Evolutionary conservation across 2,888 invertebrate genomes (phyloP).

Genomic region (Drosophila bunnanda): DNA sequence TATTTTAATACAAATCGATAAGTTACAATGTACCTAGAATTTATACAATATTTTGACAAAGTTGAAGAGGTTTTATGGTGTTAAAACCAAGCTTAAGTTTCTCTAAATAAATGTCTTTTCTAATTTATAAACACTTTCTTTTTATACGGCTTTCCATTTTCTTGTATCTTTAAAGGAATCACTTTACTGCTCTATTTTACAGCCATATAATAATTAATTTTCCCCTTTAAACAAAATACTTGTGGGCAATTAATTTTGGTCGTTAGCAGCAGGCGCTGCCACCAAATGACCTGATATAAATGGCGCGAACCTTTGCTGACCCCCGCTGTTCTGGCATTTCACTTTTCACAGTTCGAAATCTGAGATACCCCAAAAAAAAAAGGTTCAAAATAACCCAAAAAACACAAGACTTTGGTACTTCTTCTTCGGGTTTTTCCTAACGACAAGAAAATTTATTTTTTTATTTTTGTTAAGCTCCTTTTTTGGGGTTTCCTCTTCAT

Average conservation of each 20-base stretch:
- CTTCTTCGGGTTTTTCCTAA: constrained; percentile 23
- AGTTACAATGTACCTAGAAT: not conserved
- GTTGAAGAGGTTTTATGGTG: too few relatives aligned
- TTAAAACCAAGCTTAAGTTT: too few relatives aligned
- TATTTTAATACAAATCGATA: not conserved
- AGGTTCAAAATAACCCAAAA: constrained; percentile 26
- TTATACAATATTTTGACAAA: not conserved
- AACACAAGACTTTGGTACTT: constrained; percentile 4
- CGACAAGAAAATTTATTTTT: constrained; percentile 34
- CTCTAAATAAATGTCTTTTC: too few relatives aligned
- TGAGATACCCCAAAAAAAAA: constrained; percentile 13
- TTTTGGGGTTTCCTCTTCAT: constrained; percentile 28
- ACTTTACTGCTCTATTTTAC: not conserved
- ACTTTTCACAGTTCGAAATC: constrained; percentile 17
- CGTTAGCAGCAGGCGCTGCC: constrained; percentile 20
- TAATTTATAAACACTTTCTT: not conserved
- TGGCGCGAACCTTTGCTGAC: constrained; percentile 16
- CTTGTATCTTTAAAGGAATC: not conserved
- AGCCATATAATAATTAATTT: not conserved
- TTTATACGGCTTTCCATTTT: not conserved
- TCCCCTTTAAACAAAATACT: not conserved
- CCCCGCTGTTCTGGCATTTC: constrained; percentile 10
- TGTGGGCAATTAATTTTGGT: constrained; percentile 29
- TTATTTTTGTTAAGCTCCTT: constrained; percentile 11
- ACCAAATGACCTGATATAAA: constrained; percentile 12